Conservation (phyloP, 1,140 invertebrate species). For the Drosophila saltans region DNA sequence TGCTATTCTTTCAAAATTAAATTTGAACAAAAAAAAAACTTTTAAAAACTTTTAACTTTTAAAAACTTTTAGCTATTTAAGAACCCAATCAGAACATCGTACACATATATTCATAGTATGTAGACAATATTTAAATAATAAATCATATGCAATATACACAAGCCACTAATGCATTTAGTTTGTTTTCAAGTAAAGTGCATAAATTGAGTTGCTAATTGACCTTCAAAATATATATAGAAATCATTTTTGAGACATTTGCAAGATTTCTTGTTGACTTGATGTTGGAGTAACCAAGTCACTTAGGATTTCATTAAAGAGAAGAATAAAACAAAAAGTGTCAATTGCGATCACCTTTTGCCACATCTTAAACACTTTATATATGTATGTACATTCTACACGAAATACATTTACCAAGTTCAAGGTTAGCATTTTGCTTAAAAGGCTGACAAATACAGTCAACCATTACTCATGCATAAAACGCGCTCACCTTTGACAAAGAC, state of each 20-base stretch:
- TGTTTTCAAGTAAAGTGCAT: background rate
- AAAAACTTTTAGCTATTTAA: too few species aligned
- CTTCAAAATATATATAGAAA: background rate
- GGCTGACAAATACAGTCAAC: slow-evolving; percentile 4
- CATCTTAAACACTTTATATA: slow-evolving; percentile 14
- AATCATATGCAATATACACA: too few species aligned
- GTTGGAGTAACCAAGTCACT: background rate
- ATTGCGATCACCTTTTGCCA: slow-evolving; percentile 12
- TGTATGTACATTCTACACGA: background rate
- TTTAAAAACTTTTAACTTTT: too few species aligned
- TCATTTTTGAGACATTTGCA: background rate
- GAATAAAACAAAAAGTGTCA: slow-evolving; percentile 11
- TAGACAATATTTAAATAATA: too few species aligned
- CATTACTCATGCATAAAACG: slow-evolving; percentile 60
- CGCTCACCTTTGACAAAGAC: slow-evolving; percentile 66
- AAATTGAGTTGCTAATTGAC: slow-evolving; percentile 1
- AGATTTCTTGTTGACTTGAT: slow-evolving; percentile 4
- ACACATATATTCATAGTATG: too few species aligned
- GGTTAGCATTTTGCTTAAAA: slow-evolving; percentile 31
- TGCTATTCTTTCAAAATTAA: too few species aligned
- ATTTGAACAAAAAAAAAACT: too few species aligned
- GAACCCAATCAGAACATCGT: too few species aligned
- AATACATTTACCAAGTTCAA: slow-evolving; percentile 33
- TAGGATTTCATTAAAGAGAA: slow-evolving; percentile 5
- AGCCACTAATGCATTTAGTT: background rate